Evolutionary conservation across 2,888 invertebrate species (phyloP).

Genomic region (Nemoura dubitans): DNA sequence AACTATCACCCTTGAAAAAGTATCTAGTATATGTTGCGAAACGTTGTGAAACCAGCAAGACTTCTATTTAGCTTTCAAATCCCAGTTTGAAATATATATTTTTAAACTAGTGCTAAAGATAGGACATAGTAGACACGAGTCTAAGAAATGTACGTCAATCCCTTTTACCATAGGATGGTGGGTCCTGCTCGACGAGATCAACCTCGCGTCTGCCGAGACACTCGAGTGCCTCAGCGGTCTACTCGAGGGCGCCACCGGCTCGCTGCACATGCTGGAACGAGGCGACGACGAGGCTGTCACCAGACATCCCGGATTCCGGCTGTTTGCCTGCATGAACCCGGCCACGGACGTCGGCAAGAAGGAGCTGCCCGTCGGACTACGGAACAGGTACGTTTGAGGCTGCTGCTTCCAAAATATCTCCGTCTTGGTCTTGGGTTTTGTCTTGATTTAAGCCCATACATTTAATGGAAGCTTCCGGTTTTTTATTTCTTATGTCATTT

Average conservation of each 20-base stretch:
- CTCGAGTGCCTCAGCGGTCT: conserved; percentile 92
- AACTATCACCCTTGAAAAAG: too few species aligned
- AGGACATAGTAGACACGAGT: too few species aligned
- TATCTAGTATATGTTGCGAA: too few species aligned
- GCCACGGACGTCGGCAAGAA: conserved; percentile 99
- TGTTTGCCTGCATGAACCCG: conserved; percentile 99
- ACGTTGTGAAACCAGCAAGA: background rate
- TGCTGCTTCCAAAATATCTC: too few species aligned
- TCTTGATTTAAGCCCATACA: too few species aligned
- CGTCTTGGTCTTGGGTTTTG: too few species aligned
- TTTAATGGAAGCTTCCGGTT: too few species aligned
- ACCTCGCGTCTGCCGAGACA: conserved; percentile 96
- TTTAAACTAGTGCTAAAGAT: too few species aligned
- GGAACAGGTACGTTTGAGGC: conserved; percentile 74
- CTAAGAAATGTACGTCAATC: too few species aligned
- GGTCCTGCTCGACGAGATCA: conserved; percentile 98
- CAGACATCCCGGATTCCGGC: conserved; percentile 85
- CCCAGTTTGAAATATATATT: too few species aligned
- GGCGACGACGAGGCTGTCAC: conserved; percentile 87
- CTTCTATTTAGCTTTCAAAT: too few species aligned
- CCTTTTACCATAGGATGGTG: conserved; percentile 76
- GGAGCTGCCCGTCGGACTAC: conserved; percentile 89
- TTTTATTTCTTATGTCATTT: too few species aligned
- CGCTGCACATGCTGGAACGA: conserved; percentile 85
- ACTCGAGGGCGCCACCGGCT: conserved; percentile 82